phyloP scores from a whole-genome alignment of 1,140 invertebrate species.

The Ostrea edulis region DNA sequence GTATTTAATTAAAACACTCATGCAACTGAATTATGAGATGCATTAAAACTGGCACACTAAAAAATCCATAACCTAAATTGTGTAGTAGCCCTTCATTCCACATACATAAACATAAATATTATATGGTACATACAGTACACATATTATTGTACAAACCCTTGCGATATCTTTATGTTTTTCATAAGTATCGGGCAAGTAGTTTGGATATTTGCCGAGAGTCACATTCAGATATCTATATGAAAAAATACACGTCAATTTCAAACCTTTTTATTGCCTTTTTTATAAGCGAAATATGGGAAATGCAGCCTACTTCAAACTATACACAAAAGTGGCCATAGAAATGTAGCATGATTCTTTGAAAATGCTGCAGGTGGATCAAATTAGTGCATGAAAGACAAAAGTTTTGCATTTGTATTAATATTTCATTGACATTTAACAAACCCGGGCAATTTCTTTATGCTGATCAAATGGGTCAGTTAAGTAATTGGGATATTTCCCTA shows the following conservation, averaged over 20 bases:
- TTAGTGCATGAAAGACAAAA: constrained; percentile 16
- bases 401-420: neutral
- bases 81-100: neutral
- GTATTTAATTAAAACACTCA: too few species aligned
- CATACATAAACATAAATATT: constrained; percentile 8
- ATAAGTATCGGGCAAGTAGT: constrained; percentile 70
- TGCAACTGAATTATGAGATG: neutral
- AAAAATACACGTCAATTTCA: neutral
- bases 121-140: constrained; percentile 1
- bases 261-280: neutral
- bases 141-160: constrained; percentile 64
- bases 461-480: constrained; percentile 69
- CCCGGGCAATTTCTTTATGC: constrained; percentile 68
- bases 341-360: neutral
- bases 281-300: neutral
- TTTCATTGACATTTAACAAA: constrained; percentile 54
- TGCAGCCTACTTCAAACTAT: neutral
- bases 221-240: constrained; percentile 75
- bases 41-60: neutral
- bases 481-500: constrained; percentile 75
- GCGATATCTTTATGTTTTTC: constrained; percentile 67
- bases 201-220: constrained; percentile 75
- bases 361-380: neutral
- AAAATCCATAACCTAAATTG: neutral
- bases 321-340: neutral